A percentile compares a stretch with the other conserved stretches of the same genome.
Evolutionary conservation across 2,113 vertebrate species (phyloP).

Genomic region (Lucifuga dentata): DNA sequence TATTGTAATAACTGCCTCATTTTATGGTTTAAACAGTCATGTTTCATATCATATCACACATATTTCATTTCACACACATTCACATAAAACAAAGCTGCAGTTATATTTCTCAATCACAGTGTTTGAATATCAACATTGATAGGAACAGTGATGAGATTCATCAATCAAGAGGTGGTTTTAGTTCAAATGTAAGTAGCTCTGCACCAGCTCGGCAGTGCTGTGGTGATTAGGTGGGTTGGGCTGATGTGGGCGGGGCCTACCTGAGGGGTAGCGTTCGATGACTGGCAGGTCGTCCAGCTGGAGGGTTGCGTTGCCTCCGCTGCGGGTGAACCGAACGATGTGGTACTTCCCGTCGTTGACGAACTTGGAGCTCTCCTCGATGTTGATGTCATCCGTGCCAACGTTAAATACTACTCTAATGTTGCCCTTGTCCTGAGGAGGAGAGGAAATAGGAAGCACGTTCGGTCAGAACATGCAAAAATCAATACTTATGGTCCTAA

Average conservation of each 20-base stretch:
- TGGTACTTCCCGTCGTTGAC: slow-evolving; percentile 99
- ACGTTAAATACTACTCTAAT: slow-evolving; percentile 99
- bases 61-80: slow-evolving; percentile 74
- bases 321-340: slow-evolving; percentile 96
- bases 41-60: slow-evolving; percentile 76
- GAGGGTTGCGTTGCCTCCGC: slow-evolving; percentile 97
- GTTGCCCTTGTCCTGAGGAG: slow-evolving; percentile 93
- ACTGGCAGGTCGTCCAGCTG: slow-evolving; percentile 98
- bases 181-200: slow-evolving; percentile 47
- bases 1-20: slow-evolving; percentile 64
- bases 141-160: slow-evolving; percentile 54
- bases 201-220: slow-evolving; percentile 49
- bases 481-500: no score
- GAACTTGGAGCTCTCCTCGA: slow-evolving; percentile 98
- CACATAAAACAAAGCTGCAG: slow-evolving; percentile 69
- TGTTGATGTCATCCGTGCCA: slow-evolving; percentile 98
- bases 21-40: slow-evolving; percentile 82
- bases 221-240: slow-evolving; percentile 47
- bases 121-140: slow-evolving; percentile 64
- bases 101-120: slow-evolving; percentile 53
- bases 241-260: slow-evolving; percentile 81
- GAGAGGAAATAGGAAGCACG: not conserved
- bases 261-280: slow-evolving; percentile 98
- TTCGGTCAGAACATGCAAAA: not conserved
- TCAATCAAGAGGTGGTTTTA: slow-evolving; percentile 58